Percentiles rank a stretch among this genome's conserved stretches.
These are phyloP conservation scores for Brachyrhaphis roseni DNA, from an alignment of 2,797 vertebrate genomes.

Conservation along the genomic window DNA sequence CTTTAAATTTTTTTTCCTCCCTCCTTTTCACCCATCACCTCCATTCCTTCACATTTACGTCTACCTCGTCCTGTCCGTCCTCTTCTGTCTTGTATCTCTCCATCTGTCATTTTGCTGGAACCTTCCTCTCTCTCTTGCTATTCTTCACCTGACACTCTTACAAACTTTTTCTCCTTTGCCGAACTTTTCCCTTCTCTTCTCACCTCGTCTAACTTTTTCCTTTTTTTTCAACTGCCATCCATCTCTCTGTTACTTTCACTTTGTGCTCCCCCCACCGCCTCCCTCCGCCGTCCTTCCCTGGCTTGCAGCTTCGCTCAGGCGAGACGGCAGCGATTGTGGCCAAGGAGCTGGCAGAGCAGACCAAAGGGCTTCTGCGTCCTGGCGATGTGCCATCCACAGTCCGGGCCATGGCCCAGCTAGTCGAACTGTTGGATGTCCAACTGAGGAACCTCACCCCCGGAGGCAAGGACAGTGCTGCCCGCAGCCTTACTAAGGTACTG, in stretches of 20 bases:
- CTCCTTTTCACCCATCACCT: constrained; percentile 8
- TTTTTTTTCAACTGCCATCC: constrained; percentile 27
- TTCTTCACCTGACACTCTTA: neutral
- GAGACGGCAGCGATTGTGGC: constrained; percentile 97
- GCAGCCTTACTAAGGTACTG: constrained; percentile 95
- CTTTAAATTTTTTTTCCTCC: constrained; percentile 1
- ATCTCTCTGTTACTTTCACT: constrained; percentile 31
- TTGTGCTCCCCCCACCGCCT: constrained; percentile 9
- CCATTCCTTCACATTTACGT: constrained; percentile 19
- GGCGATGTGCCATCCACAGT: constrained; percentile 96
- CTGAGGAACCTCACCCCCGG: constrained; percentile 95
- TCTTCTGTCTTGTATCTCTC: constrained; percentile 24
- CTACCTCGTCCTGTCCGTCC: constrained; percentile 19
- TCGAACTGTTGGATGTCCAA: constrained; percentile 94
- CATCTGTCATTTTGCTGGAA: constrained; percentile 22
- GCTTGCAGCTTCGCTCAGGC: constrained; percentile 89
- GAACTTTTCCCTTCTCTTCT: constrained; percentile 32
- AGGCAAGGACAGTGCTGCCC: constrained; percentile 95
- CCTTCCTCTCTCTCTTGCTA: neutral
- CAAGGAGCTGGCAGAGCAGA: constrained; percentile 94
- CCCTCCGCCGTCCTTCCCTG: constrained; percentile 11
- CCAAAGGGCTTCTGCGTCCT: constrained; percentile 89
- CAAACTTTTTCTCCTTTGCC: constrained; percentile 38
- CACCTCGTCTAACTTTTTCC: constrained; percentile 26
- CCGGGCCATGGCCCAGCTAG: constrained; percentile 94